phyloP scores from a whole-genome alignment of 2,797 vertebrate genomes.

The Acrossocheilus wenchowensis region DNA sequence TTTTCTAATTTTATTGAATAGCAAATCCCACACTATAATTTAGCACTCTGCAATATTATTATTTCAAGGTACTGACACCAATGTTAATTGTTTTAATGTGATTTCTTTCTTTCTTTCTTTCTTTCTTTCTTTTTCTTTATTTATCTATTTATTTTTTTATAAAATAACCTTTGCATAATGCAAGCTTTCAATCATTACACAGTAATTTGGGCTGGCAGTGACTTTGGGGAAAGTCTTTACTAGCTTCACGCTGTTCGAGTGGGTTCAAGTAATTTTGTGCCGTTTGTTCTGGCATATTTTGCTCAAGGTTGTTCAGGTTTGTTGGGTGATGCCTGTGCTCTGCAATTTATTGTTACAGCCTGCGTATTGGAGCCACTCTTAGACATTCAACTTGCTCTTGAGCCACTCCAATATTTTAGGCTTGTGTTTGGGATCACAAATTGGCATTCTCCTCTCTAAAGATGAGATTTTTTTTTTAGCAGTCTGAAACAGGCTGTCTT shows the following conservation, averaged over 20 bases:
- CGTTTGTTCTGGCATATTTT: conserved; percentile 1
- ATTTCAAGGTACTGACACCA: background rate
- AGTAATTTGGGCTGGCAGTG: background rate
- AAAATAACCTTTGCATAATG: background rate
- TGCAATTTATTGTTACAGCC: background rate
- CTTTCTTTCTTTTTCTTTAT: background rate
- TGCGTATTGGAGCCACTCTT: background rate
- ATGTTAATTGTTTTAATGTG: background rate
- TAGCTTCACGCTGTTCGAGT: background rate
- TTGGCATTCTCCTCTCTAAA: background rate
- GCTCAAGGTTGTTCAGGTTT: conserved; percentile 3
- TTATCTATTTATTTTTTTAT: background rate
- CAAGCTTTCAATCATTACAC: background rate
- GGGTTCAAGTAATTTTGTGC: background rate
- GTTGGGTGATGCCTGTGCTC: background rate
- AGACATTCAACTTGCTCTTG: background rate
- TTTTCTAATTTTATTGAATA: conserved; percentile 1
- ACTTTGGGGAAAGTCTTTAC: background rate
- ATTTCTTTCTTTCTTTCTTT: background rate
- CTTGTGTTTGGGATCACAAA: conserved; percentile 4
- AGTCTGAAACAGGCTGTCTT: background rate
- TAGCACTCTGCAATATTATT: background rate
- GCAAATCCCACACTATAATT: background rate
- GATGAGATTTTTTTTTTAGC: background rate
- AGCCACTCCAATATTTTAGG: background rate